Conservation (phyloP, 1,140 invertebrate species). For the Phymastichus coffea region DNA sequence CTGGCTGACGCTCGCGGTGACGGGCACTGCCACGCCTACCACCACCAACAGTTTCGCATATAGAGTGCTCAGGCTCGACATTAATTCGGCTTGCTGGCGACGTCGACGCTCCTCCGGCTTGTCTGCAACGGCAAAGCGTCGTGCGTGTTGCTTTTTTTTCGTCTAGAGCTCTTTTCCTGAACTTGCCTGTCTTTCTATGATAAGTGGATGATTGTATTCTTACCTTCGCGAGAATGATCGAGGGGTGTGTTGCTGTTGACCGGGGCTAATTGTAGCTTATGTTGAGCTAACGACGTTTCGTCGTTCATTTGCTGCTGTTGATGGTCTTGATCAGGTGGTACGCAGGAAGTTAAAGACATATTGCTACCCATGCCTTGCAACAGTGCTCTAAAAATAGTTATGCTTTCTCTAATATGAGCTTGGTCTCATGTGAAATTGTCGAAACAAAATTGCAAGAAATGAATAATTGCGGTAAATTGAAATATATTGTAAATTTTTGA, state of each 20-base stretch:
- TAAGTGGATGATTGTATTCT: no score
- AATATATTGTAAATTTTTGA: no score
- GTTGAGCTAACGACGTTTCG: no score
- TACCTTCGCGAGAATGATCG: no score
- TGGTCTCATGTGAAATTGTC: no score
- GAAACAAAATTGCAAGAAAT: no score
- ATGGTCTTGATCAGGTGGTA: slow-evolving; percentile 22
- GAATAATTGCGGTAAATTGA: no score
- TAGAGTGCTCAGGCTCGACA: slow-evolving; percentile 67
- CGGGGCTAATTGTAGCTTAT: slow-evolving; percentile 46
- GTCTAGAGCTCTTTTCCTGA: no score
- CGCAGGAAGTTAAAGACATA: slow-evolving; percentile 47
- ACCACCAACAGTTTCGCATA: slow-evolving; percentile 80
- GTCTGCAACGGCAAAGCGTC: background rate
- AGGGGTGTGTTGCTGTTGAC: no score
- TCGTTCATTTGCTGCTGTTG: no score
- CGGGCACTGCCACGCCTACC: slow-evolving; percentile 71
- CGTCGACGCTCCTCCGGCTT: background rate
- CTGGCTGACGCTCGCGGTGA: slow-evolving; percentile 69
- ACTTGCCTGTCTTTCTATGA: no score
- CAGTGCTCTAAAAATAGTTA: slow-evolving; percentile 36
- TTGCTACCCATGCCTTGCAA: slow-evolving; percentile 50
- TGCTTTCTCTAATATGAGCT: background rate
- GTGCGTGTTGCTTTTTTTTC: no score
- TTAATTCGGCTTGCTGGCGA: slow-evolving; percentile 41